phyloP scores from a whole-genome alignment of 2,797 vertebrate genomes.

The Eulemur coronatus region DNA sequence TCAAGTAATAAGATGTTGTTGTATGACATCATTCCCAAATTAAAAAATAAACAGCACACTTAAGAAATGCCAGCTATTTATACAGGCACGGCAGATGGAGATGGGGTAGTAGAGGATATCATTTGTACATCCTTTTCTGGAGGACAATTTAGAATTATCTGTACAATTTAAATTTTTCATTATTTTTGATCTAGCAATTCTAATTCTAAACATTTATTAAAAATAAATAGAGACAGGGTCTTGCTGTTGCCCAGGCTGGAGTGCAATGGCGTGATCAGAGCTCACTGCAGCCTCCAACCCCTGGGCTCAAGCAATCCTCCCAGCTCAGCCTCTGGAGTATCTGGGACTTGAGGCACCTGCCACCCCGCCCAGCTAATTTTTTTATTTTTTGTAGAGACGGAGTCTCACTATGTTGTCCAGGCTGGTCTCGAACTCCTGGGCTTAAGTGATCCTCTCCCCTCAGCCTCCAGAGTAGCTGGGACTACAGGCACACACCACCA shows the following conservation, averaged over 20 bases:
- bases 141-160: neutral
- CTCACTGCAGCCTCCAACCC: no score
- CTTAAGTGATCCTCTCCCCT: neutral
- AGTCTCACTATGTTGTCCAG: neutral
- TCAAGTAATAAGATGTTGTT: neutral
- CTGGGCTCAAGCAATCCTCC: no score
- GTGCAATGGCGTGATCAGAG: no score
- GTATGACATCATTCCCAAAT: neutral
- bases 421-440: neutral
- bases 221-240: neutral
- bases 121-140: neutral
- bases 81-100: neutral
- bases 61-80: neutral
- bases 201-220: neutral
- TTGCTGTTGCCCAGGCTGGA: no score
- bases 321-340: no score
- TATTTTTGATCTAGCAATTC: neutral
- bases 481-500: neutral
- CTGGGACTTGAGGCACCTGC: no score
- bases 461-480: neutral
- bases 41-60: neutral
- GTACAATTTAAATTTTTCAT: neutral
- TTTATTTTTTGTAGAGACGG: neutral
- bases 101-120: neutral
- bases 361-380: no score